Conservation (phyloP, 2,797 vertebrate species). For the Cirrhinus molitorella region DNA sequence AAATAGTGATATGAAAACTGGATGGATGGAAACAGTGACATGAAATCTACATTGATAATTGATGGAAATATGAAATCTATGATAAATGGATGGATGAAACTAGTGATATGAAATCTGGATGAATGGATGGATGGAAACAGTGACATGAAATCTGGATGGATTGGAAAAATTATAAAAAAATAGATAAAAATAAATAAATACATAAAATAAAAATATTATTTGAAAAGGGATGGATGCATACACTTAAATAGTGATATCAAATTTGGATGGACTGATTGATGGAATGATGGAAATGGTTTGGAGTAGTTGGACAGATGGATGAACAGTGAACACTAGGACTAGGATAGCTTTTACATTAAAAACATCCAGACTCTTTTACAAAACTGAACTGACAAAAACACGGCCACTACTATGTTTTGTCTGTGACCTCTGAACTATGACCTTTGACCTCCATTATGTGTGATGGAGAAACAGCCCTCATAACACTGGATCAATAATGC, state of each 20-base stretch:
- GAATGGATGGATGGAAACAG: neutral
- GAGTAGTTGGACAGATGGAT: neutral
- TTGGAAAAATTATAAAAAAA: neutral
- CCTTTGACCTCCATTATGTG: conserved; percentile 31
- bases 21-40: neutral
- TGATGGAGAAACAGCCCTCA: neutral
- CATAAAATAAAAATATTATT: too few species aligned
- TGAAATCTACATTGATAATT: too few species aligned
- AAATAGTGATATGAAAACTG: neutral
- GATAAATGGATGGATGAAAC: neutral
- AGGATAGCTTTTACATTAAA: neutral
- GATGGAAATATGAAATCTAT: too few species aligned
- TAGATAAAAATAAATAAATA: neutral
- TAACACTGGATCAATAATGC: conserved; percentile 4
- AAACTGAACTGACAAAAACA: conserved; percentile 19
- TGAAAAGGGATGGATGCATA: neutral
- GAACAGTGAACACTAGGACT: neutral
- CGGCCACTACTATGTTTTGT: neutral
- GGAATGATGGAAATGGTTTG: neutral
- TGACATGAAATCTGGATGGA: neutral
- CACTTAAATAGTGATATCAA: neutral
- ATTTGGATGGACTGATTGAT: neutral
- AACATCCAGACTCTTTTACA: conserved; percentile 12
- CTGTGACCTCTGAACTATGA: conserved; percentile 16
- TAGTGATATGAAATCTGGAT: too few species aligned